Conservation (phyloP, 2,888 invertebrate species). For the Hydriomena furcata region DNA sequence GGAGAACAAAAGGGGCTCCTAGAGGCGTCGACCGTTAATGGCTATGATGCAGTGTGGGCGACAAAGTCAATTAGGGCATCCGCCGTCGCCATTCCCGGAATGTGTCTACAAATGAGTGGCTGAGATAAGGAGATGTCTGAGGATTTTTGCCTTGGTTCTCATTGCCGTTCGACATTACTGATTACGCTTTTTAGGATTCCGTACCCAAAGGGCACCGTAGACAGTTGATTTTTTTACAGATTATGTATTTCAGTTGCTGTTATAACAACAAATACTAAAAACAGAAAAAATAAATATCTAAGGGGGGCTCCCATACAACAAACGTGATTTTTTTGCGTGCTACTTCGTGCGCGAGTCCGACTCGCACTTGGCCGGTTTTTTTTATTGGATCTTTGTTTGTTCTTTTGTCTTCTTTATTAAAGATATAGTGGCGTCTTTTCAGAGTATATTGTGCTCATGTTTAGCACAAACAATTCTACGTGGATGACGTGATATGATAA, state of each 20-base stretch:
- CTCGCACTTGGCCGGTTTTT: too few species aligned
- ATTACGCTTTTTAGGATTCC: constrained; percentile 3
- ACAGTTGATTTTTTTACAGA: too few species aligned
- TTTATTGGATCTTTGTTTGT: constrained; percentile 1
- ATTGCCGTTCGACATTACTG: constrained; percentile 43
- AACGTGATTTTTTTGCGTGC: too few species aligned
- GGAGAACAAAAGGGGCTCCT: constrained; percentile 77
- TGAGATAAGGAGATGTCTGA: constrained; percentile 66
- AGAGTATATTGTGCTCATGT: background rate
- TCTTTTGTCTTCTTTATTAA: constrained; percentile 3
- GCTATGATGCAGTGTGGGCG: constrained; percentile 79
- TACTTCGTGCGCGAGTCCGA: too few species aligned
- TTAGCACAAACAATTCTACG: background rate
- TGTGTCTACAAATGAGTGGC: constrained; percentile 77
- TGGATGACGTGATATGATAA: background rate
- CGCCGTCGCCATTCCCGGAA: constrained; percentile 81
- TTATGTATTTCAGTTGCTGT: too few species aligned
- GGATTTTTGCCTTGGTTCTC: constrained; percentile 20
- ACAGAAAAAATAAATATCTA: too few species aligned
- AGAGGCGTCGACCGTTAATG: constrained; percentile 73
- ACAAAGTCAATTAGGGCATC: constrained; percentile 82
- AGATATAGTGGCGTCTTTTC: background rate
- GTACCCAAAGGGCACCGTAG: too few species aligned
- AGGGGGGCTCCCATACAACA: too few species aligned
- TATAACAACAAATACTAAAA: too few species aligned